Base-by-base conservation (phyloP, 2,113 vertebrate species). In the Bambusicola thoracicus region DNA sequence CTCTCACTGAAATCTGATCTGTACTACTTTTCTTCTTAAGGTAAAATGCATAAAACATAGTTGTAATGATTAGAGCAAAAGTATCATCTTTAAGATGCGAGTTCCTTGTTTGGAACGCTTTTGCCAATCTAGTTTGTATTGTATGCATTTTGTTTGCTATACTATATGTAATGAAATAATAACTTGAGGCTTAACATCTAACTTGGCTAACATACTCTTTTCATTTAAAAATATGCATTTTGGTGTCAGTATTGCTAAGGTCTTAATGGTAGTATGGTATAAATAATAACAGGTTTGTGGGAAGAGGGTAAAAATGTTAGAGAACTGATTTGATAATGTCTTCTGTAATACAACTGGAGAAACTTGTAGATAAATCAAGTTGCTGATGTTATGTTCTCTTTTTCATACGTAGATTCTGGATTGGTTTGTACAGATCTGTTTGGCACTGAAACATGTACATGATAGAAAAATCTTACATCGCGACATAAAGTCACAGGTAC, bases 401-500 rank as follows among this genome's bases (percentile, higher is more conserved):
- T 93, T 94, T 83, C 56, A 16, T 36, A 2, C 59, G 16, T 95
- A 99, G 99, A 99, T 99, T 95, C 92, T 99, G 94, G 98, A 99
- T 94, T 99, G 99, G 99, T 99, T 99, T 97, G 99, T 99, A 92
- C 99, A 99, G 96, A 99, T 99, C 80, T 99, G 99, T 96, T 97
- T 99, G 97, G 99, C 99, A 11, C 93, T 99, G 65, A 99, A 99
- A 89, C 99, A 99, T 25, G 98, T 99, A 34, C 99, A 99, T 56
- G 99, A 99, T 75, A 98, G 98, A 90, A 99, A 99, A 97, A 99
- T 99, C 97, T 98, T 99, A 88, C 99, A 99, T 97, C 97, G 99
- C 79, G 99, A 99, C 95, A 99, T 99, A 94, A 99, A 99, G 97
- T 99, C 99, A 48, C 99, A 99, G 99, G 99, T 99, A 98, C 51